These are phyloP conservation scores for Venustoraphidia nigricollis DNA, from an alignment of 2,888 invertebrate species.

Conservation along the genomic window DNA sequence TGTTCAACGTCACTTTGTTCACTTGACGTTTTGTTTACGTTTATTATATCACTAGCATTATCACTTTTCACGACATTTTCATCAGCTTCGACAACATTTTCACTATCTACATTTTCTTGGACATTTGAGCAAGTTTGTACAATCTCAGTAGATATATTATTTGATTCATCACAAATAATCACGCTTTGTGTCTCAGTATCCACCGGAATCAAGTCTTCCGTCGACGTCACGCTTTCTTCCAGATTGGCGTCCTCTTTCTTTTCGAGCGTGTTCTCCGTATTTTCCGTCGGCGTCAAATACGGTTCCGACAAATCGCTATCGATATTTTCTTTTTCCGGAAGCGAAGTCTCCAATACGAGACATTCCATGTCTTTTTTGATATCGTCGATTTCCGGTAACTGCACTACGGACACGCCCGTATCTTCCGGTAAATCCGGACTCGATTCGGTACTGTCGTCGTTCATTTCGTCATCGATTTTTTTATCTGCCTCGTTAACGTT, in stretches of 20 bases:
- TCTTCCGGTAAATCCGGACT: constrained; percentile 1
- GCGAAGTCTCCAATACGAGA: constrained; percentile 23
- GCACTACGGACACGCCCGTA: neutral
- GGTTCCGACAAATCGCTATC: constrained; percentile 54
- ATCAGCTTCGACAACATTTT: constrained; percentile 14
- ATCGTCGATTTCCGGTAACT: neutral
- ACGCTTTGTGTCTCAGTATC: neutral
- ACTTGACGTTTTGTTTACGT: neutral
- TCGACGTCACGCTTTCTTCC: constrained; percentile 5
- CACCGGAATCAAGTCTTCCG: neutral
- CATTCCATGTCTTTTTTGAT: constrained; percentile 24
- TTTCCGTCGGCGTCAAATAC: constrained; percentile 51
- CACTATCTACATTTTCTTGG: constrained; percentile 12
- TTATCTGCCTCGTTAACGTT: constrained; percentile 28
- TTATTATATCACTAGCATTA: constrained; percentile 9
- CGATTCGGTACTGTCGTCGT: constrained; percentile 1
- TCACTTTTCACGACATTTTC: constrained; percentile 16
- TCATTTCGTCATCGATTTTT: constrained; percentile 11
- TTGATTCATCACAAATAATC: no score
- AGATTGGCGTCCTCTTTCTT: constrained; percentile 20
- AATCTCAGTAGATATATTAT: no score
- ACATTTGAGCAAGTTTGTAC: neutral
- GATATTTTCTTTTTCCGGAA: constrained; percentile 39
- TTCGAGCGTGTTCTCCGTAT: constrained; percentile 24
- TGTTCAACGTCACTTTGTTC: constrained; percentile 5